A percentile compares a stretch with the other conserved stretches of the same genome.
Conservation (phyloP, 2,888 invertebrate genomes). For the Hemithea aestivaria region DNA sequence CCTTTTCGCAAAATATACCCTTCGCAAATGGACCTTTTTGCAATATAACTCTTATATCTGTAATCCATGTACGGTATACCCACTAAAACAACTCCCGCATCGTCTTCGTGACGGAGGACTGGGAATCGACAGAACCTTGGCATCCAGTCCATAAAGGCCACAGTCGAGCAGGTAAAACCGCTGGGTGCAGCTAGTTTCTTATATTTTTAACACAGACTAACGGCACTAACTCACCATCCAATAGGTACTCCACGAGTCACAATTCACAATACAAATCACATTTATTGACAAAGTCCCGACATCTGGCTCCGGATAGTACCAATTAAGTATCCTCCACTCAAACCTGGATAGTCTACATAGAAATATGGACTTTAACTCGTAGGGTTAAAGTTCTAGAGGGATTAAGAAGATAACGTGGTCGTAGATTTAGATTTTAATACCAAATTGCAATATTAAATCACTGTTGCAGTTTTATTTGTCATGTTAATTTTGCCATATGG, state of each 20-base stretch:
- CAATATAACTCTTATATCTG: no score
- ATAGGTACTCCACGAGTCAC: slow-evolving; percentile 10
- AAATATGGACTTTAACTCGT: slow-evolving; percentile 26
- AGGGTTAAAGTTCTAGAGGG: slow-evolving; percentile 12
- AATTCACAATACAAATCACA: slow-evolving; percentile 44
- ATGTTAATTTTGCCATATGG: neutral
- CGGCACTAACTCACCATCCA: neutral
- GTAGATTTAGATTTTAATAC: slow-evolving; percentile 33
- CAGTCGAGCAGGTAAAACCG: no score
- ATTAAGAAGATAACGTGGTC: slow-evolving; percentile 15
- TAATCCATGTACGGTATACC: no score
- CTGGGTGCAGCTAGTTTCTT: no score
- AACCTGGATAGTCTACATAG: slow-evolving; percentile 13
- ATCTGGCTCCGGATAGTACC: slow-evolving; percentile 52
- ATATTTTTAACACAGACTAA: no score
- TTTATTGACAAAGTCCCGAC: slow-evolving; percentile 57
- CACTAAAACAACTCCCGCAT: no score
- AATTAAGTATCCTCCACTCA: slow-evolving; percentile 46
- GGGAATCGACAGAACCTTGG: no score
- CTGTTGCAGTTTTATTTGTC: slow-evolving; percentile 27
- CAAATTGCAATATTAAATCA: slow-evolving; percentile 46
- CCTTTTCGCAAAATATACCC: no score
- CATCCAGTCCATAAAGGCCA: no score
- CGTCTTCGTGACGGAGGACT: no score
- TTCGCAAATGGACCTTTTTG: no score